Conservation (phyloP, 2,797 vertebrate genomes). For the Centroberyx gerrardi region DNA sequence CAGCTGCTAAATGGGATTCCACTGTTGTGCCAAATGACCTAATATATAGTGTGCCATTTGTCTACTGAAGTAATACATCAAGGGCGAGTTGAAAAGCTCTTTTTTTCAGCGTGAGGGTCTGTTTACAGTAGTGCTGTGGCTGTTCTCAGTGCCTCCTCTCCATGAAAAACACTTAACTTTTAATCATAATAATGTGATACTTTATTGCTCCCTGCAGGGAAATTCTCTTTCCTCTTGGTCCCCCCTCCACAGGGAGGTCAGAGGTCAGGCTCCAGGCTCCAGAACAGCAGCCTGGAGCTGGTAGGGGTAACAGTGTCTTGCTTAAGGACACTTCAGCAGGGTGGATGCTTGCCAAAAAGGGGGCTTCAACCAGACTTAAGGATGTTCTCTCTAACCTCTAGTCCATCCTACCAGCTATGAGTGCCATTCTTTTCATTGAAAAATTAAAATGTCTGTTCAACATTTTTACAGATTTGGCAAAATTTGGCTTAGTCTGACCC, state of each 20-base stretch:
- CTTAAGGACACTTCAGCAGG: too few relatives aligned
- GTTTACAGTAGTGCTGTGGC: conserved; percentile 39
- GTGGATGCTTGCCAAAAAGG: too few relatives aligned
- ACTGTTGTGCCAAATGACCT: conserved; percentile 52
- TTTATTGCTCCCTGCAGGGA: conserved; percentile 56
- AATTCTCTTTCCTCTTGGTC: conserved; percentile 32
- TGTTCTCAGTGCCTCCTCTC: conserved; percentile 32
- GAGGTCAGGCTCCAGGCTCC: neutral
- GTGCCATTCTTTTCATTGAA: too few relatives aligned
- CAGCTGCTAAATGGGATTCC: conserved; percentile 70
- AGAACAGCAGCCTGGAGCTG: neutral
- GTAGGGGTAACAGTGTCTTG: neutral
- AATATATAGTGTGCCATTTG: conserved; percentile 21
- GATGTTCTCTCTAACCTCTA: too few relatives aligned
- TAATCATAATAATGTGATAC: conserved; percentile 13
- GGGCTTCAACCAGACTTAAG: too few relatives aligned
- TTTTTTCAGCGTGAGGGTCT: conserved; percentile 24
- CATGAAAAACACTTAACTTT: conserved; percentile 47
- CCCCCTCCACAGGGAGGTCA: neutral
- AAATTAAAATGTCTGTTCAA: too few relatives aligned
- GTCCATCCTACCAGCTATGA: too few relatives aligned
- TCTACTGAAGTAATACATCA: conserved; percentile 24
- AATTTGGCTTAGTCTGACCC: too few relatives aligned
- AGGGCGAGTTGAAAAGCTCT: conserved; percentile 5
- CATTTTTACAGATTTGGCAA: too few relatives aligned